Conservation (phyloP, 2,888 invertebrate species). For the Noctua pronuba region DNA sequence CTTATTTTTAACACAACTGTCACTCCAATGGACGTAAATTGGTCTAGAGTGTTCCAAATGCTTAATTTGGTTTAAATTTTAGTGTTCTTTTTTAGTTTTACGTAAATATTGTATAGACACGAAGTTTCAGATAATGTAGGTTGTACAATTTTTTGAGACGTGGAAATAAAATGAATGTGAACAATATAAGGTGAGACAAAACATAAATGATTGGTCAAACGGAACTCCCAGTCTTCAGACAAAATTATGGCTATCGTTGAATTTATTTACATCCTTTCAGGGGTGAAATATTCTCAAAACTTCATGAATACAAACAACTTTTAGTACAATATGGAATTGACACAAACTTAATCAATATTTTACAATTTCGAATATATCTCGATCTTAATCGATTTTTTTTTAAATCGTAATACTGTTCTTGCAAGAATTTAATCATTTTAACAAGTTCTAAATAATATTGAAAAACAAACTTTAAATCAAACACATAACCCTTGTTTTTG, state of each 20-base stretch:
- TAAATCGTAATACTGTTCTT: not conserved
- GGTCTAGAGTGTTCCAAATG: slow-evolving; percentile 3
- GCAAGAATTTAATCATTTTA: too few species aligned
- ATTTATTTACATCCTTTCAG: not conserved
- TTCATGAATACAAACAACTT: too few species aligned
- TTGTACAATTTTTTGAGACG: not conserved
- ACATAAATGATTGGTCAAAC: not conserved
- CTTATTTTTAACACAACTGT: slow-evolving; percentile 46
- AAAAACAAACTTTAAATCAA: not conserved
- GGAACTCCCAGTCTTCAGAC: not conserved
- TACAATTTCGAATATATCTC: too few species aligned
- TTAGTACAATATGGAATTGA: too few species aligned
- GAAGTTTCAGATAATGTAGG: not conserved
- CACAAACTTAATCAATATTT: not conserved
- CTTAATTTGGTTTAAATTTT: slow-evolving; percentile 24
- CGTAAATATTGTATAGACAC: not conserved
- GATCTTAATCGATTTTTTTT: too few species aligned
- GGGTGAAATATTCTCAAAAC: too few species aligned
- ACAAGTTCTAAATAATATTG: too few species aligned
- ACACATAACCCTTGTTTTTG: not conserved
- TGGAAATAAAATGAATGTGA: not conserved
- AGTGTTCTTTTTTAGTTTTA: not conserved
- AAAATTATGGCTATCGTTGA: not conserved
- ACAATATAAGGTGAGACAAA: not conserved
- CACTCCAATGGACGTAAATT: slow-evolving; percentile 42